Evolutionary conservation across 2,888 invertebrate genomes (phyloP).

Genomic region (Hydroisotoma schaefferi): DNA sequence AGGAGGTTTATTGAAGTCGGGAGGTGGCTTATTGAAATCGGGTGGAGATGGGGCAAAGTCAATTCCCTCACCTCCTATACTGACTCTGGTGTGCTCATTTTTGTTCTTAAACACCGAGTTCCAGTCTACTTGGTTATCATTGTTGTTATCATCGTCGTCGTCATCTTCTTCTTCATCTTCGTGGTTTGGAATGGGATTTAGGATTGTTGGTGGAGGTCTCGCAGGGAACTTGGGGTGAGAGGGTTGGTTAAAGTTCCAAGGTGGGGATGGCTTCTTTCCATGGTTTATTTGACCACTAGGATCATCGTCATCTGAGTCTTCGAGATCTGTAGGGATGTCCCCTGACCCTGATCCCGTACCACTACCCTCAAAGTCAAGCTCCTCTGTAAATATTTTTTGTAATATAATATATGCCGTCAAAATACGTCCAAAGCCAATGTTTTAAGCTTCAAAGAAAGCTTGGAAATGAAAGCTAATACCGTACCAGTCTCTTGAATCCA

Average conservation of each 20-base stretch:
- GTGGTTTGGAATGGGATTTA: conserved; percentile 21
- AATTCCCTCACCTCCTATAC: conserved; percentile 5
- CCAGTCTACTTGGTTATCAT: conserved; percentile 22
- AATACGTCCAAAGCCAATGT: too few relatives aligned
- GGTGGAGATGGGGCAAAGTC: conserved; percentile 29
- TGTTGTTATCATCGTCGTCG: conserved; percentile 29
- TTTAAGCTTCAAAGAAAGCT: too few relatives aligned
- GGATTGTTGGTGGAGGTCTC: conserved; percentile 37
- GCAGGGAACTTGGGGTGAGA: conserved; percentile 33
- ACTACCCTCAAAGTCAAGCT: conserved; percentile 35
- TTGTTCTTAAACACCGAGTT: conserved; percentile 9
- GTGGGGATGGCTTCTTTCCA: not conserved
- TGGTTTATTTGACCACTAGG: conserved; percentile 40
- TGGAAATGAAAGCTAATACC: not conserved
- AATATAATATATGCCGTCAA: not conserved
- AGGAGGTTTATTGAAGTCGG: conserved; percentile 11
- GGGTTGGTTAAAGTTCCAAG: conserved; percentile 9
- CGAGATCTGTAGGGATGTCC: conserved; percentile 42
- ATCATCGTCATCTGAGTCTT: conserved; percentile 48
- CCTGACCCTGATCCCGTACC: conserved; percentile 46
- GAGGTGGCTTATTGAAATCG: conserved; percentile 22
- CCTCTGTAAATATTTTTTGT: conserved; percentile 27
- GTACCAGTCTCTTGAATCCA: conserved; percentile 66
- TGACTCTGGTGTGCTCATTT: not conserved
- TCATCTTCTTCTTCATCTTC: conserved; percentile 28